phyloP scores from a whole-genome alignment of 2,888 invertebrate genomes.

The Phlogophora meticulosa region DNA sequence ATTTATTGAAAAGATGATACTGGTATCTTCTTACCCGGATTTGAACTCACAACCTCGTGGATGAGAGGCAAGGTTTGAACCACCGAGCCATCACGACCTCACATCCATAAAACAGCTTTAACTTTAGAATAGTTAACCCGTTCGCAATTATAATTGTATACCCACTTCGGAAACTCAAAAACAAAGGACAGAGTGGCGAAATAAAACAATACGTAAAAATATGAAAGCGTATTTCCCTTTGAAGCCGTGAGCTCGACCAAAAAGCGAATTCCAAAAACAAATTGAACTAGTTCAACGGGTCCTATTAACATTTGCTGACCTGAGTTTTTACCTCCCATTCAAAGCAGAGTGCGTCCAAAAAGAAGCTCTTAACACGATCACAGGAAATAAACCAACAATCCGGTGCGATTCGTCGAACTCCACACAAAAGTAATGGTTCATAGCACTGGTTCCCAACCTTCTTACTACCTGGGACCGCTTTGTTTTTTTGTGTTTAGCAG shows the following conservation, averaged over 20 bases:
- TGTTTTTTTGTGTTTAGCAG: no score
- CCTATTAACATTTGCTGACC: slow-evolving; percentile 49
- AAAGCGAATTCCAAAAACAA: slow-evolving; percentile 48
- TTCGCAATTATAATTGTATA: slow-evolving; percentile 49
- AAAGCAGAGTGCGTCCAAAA: slow-evolving; percentile 51
- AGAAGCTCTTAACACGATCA: slow-evolving; percentile 62
- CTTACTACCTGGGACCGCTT: no score
- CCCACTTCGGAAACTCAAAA: slow-evolving; percentile 24
- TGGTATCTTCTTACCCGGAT: no score
- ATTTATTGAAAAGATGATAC: no score
- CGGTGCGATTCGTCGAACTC: slow-evolving; percentile 66
- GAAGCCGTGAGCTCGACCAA: slow-evolving; percentile 34
- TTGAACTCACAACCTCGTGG: no score
- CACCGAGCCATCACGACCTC: no score
- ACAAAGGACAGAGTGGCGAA: slow-evolving; percentile 28
- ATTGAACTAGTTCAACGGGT: slow-evolving; percentile 47
- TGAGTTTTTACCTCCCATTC: slow-evolving; percentile 59
- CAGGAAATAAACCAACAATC: slow-evolving; percentile 71
- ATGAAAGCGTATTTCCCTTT: slow-evolving; percentile 45
- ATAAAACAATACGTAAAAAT: slow-evolving; percentile 39
- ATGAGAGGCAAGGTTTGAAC: no score
- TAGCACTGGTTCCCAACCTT: slow-evolving; percentile 15
- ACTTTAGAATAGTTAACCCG: slow-evolving; percentile 27
- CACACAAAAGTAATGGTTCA: slow-evolving; percentile 69
- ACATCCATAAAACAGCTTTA: slow-evolving; percentile 44